Percentiles rank a stretch among this genome's conserved stretches.
phyloP scores from a whole-genome alignment of 2,888 invertebrate genomes.

The Euzetes globulus region DNA sequence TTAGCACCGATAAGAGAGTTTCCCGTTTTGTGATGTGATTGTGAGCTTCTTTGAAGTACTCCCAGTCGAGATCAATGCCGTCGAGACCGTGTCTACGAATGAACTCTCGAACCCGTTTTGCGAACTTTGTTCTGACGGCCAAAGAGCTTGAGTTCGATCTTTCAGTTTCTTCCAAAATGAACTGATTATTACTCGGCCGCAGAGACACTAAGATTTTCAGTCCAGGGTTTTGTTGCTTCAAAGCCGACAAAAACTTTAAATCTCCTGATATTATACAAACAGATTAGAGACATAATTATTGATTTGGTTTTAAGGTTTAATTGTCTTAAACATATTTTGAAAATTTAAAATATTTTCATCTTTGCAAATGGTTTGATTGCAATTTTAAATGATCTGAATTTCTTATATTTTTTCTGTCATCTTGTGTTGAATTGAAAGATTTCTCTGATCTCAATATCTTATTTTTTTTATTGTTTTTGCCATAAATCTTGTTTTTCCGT shows the following conservation, averaged over 20 bases:
- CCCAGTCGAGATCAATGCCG: slow-evolving; percentile 37
- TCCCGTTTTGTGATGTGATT: slow-evolving; percentile 20
- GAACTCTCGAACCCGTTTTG: slow-evolving; percentile 35
- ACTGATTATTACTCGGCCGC: slow-evolving; percentile 26
- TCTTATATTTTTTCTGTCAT: neutral
- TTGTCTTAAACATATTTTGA: no score
- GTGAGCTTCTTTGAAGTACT: slow-evolving; percentile 33
- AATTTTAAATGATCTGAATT: neutral
- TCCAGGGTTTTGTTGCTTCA: slow-evolving; percentile 33
- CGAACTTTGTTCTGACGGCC: slow-evolving; percentile 31
- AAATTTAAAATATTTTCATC: no score
- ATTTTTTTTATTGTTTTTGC: neutral
- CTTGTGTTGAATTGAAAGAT: neutral
- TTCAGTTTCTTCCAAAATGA: slow-evolving; percentile 17
- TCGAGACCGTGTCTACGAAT: slow-evolving; percentile 35
- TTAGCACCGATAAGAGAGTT: slow-evolving; percentile 25
- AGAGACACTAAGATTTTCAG: slow-evolving; percentile 37
- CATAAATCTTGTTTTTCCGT: slow-evolving; percentile 14
- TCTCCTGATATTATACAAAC: slow-evolving; percentile 33
- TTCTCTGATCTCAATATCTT: neutral
- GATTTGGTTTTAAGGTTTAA: neutral
- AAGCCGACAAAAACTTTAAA: slow-evolving; percentile 29
- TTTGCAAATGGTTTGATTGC: neutral
- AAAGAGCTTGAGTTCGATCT: slow-evolving; percentile 1
- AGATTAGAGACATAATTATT: neutral